Percentiles rank a stretch among this genome's conserved stretches.
Evolutionary conservation across 2,797 vertebrate species (phyloP).

Genomic region (Buphagus erythrorhynchus): DNA sequence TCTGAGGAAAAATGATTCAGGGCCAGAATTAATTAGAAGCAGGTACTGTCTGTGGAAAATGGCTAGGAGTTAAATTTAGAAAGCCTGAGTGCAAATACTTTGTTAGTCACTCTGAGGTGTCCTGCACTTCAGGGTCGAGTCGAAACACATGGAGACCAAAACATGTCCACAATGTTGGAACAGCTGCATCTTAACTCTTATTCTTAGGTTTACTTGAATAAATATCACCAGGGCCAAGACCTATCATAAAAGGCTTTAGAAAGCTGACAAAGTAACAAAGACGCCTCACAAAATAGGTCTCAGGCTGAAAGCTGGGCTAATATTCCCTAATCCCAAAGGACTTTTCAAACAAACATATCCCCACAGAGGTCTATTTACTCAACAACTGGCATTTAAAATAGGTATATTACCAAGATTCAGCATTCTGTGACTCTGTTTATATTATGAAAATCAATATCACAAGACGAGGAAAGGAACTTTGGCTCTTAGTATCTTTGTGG

Average conservation of each 20-base stretch:
- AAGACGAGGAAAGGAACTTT: slow-evolving; percentile 18
- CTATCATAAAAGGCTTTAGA: slow-evolving; percentile 71
- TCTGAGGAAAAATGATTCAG: neutral
- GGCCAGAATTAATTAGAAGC: neutral
- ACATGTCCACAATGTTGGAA: slow-evolving; percentile 60
- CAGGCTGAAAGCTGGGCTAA: slow-evolving; percentile 51
- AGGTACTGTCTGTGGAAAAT: slow-evolving; percentile 21
- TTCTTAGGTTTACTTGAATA: slow-evolving; percentile 67
- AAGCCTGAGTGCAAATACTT: neutral
- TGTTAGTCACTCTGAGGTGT: neutral
- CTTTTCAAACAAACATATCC: slow-evolving; percentile 71
- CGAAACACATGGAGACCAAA: neutral
- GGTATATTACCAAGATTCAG: slow-evolving; percentile 41
- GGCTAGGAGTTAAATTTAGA: neutral
- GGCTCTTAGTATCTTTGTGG: neutral
- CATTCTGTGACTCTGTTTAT: slow-evolving; percentile 50
- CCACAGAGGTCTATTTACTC: slow-evolving; percentile 65
- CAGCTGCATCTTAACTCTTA: slow-evolving; percentile 67
- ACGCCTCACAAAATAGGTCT: slow-evolving; percentile 60
- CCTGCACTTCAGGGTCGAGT: neutral
- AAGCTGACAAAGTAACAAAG: slow-evolving; percentile 73
- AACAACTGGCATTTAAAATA: slow-evolving; percentile 58
- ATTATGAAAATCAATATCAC: slow-evolving; percentile 63
- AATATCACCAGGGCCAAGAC: slow-evolving; percentile 60
- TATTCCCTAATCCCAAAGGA: slow-evolving; percentile 70